phyloP scores from a whole-genome alignment of 2,113 vertebrate species.

The Sylvicapra grimmia region DNA sequence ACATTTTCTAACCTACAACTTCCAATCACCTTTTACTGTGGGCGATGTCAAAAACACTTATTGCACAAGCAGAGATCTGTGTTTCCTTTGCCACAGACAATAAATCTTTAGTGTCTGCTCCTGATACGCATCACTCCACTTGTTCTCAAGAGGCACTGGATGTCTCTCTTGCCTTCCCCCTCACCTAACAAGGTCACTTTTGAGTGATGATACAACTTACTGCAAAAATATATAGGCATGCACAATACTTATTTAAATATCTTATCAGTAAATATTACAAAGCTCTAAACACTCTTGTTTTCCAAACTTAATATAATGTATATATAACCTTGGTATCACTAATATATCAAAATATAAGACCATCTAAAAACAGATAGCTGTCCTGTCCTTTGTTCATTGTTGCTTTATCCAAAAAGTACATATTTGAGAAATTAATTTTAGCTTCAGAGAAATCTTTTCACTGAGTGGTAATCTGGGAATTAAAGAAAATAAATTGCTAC shows the following conservation, averaged over 20 bases:
- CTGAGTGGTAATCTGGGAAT: background rate
- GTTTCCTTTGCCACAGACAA: constrained; percentile 87
- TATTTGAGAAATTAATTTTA: constrained; percentile 33
- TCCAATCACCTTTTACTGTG: constrained; percentile 68
- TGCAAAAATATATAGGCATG: constrained; percentile 50
- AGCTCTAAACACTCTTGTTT: constrained; percentile 27
- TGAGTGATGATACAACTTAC: constrained; percentile 69
- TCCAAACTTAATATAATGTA: background rate
- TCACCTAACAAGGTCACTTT: constrained; percentile 83
- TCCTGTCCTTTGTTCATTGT: background rate
- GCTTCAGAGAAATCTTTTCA: background rate
- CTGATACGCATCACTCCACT: constrained; percentile 80
- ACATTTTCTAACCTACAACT: constrained; percentile 65
- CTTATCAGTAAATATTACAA: constrained; percentile 50
- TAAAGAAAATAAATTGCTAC: background rate
- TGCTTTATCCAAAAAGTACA: background rate
- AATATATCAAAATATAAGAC: background rate
- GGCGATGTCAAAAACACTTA: constrained; percentile 82
- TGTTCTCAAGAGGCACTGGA: constrained; percentile 77
- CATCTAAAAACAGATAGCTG: background rate
- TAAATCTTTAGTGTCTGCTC: constrained; percentile 86
- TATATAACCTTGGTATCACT: constrained; percentile 20
- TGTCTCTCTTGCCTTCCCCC: constrained; percentile 69
- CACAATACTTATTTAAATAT: constrained; percentile 70
- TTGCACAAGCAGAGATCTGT: constrained; percentile 77